phyloP scores from a whole-genome alignment of 2,113 vertebrate genomes.

The Corvus moneduloides region DNA sequence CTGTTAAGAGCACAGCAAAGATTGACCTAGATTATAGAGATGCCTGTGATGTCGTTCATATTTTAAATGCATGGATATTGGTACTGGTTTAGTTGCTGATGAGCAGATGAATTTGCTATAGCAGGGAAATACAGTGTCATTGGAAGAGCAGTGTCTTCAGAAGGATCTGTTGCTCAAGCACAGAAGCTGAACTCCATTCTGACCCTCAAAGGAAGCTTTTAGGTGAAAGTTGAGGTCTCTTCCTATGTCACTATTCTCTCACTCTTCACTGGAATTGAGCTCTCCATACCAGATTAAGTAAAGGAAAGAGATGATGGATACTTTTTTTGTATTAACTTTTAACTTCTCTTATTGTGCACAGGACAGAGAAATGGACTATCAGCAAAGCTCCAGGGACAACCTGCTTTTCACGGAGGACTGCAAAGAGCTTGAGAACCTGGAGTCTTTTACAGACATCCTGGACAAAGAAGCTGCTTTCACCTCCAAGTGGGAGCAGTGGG shows the following conservation, averaged over 20 bases:
- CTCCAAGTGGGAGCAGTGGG: conserved; percentile 97
- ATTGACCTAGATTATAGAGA: not conserved
- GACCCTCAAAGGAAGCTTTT: not conserved
- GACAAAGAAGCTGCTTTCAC: conserved; percentile 85
- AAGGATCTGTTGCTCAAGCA: not conserved
- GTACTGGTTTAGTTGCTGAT: not conserved
- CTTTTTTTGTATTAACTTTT: not conserved
- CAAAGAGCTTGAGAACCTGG: conserved; percentile 90
- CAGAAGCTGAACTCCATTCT: not conserved
- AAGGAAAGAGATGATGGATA: not conserved
- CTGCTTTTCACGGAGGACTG: conserved; percentile 83
- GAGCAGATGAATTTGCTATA: not conserved
- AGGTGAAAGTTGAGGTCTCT: not conserved
- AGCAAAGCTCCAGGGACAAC: conserved; percentile 91
- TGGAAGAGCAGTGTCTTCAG: not conserved
- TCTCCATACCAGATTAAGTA: not conserved
- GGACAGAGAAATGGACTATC: conserved; percentile 94
- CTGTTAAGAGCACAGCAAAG: not conserved
- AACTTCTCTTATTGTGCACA: conserved; percentile 41
- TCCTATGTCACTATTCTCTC: not conserved
- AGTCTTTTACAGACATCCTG: conserved; percentile 86
- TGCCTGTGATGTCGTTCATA: not conserved
- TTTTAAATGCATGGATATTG: not conserved
- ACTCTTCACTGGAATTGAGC: not conserved
- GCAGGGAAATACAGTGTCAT: not conserved